Conservation (phyloP, 2,797 vertebrate genomes). For the Enteromius trimaculatus region DNA sequence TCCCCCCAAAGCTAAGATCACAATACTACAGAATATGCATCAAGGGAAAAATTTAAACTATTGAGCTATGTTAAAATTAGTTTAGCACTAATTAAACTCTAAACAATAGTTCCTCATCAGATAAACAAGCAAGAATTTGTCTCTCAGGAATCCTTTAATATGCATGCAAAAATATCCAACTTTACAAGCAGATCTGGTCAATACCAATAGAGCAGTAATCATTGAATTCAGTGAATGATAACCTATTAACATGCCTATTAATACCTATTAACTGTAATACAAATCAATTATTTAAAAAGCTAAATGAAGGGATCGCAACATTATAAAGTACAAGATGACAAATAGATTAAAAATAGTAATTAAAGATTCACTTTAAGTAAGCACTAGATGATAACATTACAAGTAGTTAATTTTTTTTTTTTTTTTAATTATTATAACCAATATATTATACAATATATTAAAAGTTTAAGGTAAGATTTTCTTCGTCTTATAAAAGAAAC, state of each 20-base stretch:
- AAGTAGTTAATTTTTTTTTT: too few species aligned
- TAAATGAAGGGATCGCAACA: background rate
- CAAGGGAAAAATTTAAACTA: background rate
- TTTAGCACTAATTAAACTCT: conserved; percentile 1
- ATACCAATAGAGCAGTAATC: background rate
- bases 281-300: background rate
- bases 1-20: conserved; percentile 13
- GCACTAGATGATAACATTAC: too few species aligned
- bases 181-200: background rate
- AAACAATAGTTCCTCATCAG: background rate
- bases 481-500: background rate
- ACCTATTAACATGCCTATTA: background rate
- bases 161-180: background rate
- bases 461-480: background rate
- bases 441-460: background rate
- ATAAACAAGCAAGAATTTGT: background rate
- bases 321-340: too few species aligned
- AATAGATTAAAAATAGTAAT: too few species aligned
- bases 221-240: background rate
- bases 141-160: background rate
- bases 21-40: conserved; percentile 18
- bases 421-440: too few species aligned
- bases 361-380: too few species aligned
- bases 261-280: background rate
- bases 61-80: background rate